Conservation (phyloP, 2,797 vertebrate species). For the Muraenolepis orangiensis region DNA sequence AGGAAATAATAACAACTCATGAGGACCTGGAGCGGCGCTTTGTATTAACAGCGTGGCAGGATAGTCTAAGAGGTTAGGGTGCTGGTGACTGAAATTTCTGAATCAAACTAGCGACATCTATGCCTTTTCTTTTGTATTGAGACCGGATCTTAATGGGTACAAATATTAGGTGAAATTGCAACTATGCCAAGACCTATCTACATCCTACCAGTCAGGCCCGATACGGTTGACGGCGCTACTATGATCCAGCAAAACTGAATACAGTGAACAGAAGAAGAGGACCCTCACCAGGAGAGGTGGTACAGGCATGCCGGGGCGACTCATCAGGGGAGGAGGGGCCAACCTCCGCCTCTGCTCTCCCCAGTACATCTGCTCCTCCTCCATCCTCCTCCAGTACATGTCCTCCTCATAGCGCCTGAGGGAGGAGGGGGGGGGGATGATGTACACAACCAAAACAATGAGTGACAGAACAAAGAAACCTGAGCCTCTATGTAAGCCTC, state of each 20-base stretch:
- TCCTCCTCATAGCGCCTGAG: conserved; percentile 79
- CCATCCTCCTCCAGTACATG: conserved; percentile 77
- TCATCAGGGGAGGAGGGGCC: conserved; percentile 70
- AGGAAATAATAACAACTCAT: background rate
- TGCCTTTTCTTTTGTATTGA: background rate
- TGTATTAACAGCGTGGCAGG: background rate
- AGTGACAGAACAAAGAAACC: background rate
- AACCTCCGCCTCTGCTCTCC: conserved; percentile 68
- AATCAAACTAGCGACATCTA: background rate
- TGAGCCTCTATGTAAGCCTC: background rate
- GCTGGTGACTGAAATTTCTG: background rate
- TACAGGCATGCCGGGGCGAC: conserved; percentile 70
- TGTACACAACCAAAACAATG: background rate
- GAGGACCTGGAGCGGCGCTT: background rate
- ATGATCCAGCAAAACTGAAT: background rate
- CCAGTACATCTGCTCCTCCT: conserved; percentile 78
- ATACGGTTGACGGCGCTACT: background rate
- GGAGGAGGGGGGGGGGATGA: background rate
- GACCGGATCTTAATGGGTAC: background rate
- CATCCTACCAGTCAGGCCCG: background rate
- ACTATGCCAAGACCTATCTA: background rate
- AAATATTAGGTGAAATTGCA: background rate
- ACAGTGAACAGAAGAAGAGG: background rate
- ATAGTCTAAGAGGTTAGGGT: background rate
- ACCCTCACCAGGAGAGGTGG: conserved; percentile 72